Evolutionary conservation across 1,140 invertebrate genomes (phyloP), one percentile per base, ranked within the genome.

Genomic region (Diabrotica virgifera): DNA sequence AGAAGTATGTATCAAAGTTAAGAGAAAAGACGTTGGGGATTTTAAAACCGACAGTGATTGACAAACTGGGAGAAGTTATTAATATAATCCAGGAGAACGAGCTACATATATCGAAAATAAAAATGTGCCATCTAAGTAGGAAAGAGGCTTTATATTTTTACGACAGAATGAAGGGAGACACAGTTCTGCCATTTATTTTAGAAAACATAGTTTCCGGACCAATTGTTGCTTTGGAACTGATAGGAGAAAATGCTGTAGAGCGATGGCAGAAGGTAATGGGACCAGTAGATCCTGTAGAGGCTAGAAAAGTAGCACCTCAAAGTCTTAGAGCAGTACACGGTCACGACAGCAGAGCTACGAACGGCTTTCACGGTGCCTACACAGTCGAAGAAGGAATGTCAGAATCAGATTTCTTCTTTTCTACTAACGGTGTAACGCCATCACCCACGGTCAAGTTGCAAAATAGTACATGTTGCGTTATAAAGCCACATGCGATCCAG

Each of bases 401-500:
- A 70, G 84, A 72, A 62, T 65, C 72, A 7, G 63, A 62, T 52
- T 74, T 73, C 65, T 77, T 77, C 54, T 76, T 74, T 52, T 71
- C 72, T 0, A 66, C 72, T 40, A 67, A 70, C n/a, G 46, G 77
- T 83, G 72, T 83, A 52, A 59, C 54, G n/a, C 80, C 85, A 0
- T 72, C 82, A 61, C 79, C 81, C 63, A 85, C 84, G 14, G 87
- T 88, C 1, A 86, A 84, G 73, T 84, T 37, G 82, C 12, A 85
- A 53, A 86, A 88, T 68, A 89, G 89, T 60, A 93, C 94, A 5
- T 89, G 93, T 67, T 94, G 92, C 74, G 83, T 98, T 36, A 90
- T 97, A 12, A 96, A 97, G 79, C 95, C 95, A n/a, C 94, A 97
- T 80, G 90, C 90, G 52, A 82, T 97, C 5, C 83, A 88, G 66